A percentile compares a stretch with the other conserved stretches of the same genome.
Conservation (phyloP, 1,140 invertebrate genomes). For the Bombus haemorrhoidalis region DNA sequence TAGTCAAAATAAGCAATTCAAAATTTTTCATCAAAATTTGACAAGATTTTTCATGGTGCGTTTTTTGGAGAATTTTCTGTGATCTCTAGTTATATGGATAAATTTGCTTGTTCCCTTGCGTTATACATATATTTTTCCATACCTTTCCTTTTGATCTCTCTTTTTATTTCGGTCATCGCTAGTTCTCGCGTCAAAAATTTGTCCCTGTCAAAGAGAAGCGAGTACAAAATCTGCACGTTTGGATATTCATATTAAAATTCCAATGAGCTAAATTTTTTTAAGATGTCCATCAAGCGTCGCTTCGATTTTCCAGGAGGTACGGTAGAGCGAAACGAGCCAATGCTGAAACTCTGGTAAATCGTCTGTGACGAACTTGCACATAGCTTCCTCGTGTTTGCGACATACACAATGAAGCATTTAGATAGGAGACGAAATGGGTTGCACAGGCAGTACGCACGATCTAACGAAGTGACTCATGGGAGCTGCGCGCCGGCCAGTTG, state of each 20-base stretch:
- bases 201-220: background rate
- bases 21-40: too few species aligned
- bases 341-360: constrained; percentile 48
- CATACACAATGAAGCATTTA: constrained; percentile 42
- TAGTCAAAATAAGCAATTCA: background rate
- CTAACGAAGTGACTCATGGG: constrained; percentile 62
- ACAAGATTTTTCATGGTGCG: too few species aligned
- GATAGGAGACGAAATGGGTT: constrained; percentile 16
- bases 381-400: constrained; percentile 9
- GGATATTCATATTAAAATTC: background rate
- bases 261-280: background rate
- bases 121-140: too few species aligned
- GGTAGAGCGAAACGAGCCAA: constrained; percentile 11
- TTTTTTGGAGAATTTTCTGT: too few species aligned
- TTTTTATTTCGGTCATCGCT: too few species aligned
- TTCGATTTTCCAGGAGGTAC: constrained; percentile 34
- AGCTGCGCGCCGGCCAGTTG: constrained; percentile 26
- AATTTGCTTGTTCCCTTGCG: too few species aligned
- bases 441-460: constrained; percentile 29
- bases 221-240: background rate
- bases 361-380: constrained; percentile 41
- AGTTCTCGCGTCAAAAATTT: background rate
- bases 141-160: too few species aligned
- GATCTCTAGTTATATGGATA: too few species aligned
- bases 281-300: background rate